Evolutionary conservation across 30 jellyfish, hydroid and myxozoan species (phyloP).

Genomic region (Euphysa ruthae): DNA sequence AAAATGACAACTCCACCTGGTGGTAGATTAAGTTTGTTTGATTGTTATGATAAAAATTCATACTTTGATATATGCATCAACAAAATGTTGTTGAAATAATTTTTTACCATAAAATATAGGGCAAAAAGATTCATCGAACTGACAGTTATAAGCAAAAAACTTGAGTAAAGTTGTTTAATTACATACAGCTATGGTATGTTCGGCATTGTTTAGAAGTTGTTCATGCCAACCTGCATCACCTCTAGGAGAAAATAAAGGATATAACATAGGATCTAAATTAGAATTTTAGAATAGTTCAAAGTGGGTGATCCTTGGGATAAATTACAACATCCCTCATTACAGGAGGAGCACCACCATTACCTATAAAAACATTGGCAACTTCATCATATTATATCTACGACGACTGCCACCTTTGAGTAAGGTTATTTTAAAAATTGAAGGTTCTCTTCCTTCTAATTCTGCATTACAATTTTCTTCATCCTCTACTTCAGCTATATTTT

Average conservation of each 20-base stretch:
- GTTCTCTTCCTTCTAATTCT: not conserved
- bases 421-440: not conserved
- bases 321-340: slow-evolving; percentile 46
- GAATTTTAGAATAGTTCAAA: not conserved
- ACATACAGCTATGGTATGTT: not conserved
- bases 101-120: slow-evolving; percentile 3
- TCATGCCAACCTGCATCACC: slow-evolving; percentile 28
- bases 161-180: not conserved
- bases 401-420: not conserved
- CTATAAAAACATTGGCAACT: slow-evolving; percentile 51
- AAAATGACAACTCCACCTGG: too few relatives aligned
- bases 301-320: slow-evolving; percentile 33
- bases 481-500: slow-evolving; percentile 13
- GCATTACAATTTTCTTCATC: slow-evolving; percentile 8
- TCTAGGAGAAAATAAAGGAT: slow-evolving; percentile 18
- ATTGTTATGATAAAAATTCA: slow-evolving; percentile 14
- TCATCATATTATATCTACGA: slow-evolving; percentile 35
- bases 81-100: slow-evolving; percentile 46
- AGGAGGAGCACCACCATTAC: slow-evolving; percentile 59
- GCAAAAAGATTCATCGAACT: not conserved
- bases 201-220: slow-evolving; percentile 10
- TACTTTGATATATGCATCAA: slow-evolving; percentile 21
- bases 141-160: not conserved
- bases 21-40: slow-evolving; percentile 35
- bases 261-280: slow-evolving; percentile 36